These are phyloP conservation scores for Drosophila limbata DNA, from an alignment of 2,888 invertebrate species.

Conservation along the genomic window DNA sequence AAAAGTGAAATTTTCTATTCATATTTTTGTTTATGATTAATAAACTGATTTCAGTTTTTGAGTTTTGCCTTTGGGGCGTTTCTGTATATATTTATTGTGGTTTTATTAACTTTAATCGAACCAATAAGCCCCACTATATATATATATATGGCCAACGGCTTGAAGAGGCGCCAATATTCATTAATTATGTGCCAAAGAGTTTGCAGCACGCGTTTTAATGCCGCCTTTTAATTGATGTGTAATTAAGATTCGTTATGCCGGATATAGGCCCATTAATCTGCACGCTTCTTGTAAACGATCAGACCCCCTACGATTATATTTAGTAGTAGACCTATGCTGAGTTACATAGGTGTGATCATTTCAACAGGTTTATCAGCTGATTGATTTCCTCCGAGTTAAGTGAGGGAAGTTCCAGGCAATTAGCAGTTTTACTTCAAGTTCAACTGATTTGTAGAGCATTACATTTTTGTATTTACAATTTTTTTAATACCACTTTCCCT, in stretches of 20 bases:
- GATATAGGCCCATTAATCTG: slow-evolving; percentile 68
- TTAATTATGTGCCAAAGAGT: slow-evolving; percentile 63
- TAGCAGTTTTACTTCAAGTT: slow-evolving; percentile 9
- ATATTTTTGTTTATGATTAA: slow-evolving; percentile 41
- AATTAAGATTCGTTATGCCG: slow-evolving; percentile 77
- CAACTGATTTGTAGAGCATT: slow-evolving; percentile 12
- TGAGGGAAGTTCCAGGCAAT: slow-evolving; percentile 32
- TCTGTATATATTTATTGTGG: slow-evolving; percentile 3
- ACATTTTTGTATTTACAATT: slow-evolving; percentile 1
- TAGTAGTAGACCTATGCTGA: neutral
- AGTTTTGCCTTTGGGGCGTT: slow-evolving; percentile 28
- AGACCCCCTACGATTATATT: slow-evolving; percentile 4
- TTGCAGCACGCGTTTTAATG: slow-evolving; percentile 57
- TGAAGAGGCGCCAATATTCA: slow-evolving; percentile 45
- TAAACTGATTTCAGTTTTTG: slow-evolving; percentile 52
- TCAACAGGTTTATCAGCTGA: slow-evolving; percentile 40
- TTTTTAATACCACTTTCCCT: slow-evolving; percentile 15
- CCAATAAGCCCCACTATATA: slow-evolving; percentile 19
- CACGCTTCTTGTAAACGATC: slow-evolving; percentile 45
- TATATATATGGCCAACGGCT: slow-evolving; percentile 26
- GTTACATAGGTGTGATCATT: slow-evolving; percentile 23
- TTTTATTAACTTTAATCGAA: slow-evolving; percentile 50
- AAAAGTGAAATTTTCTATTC: slow-evolving; percentile 60
- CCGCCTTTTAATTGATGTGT: slow-evolving; percentile 51
- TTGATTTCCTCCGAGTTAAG: slow-evolving; percentile 54